Evolutionary conservation across 2,113 vertebrate genomes (phyloP).

Genomic region (Prionailurus viverrinus): DNA sequence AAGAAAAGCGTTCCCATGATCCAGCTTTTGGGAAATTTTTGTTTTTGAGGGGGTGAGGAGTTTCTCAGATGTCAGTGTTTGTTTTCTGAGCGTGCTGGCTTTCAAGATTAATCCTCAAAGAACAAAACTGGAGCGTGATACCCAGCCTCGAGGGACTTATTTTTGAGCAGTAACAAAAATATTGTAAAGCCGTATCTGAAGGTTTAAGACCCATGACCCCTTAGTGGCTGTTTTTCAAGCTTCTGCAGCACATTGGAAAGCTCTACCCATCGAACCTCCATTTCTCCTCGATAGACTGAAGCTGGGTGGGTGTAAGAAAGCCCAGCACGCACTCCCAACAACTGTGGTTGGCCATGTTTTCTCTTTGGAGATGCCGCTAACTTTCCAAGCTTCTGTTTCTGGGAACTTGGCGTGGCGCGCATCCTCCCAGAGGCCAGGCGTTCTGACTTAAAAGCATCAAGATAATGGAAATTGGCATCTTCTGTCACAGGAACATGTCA

Average conservation of each 20-base stretch:
- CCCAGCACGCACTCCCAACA: neutral
- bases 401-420: neutral
- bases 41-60: neutral
- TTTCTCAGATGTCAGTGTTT: slow-evolving; percentile 20
- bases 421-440: neutral
- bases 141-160: neutral
- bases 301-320: neutral
- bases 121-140: neutral
- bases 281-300: neutral
- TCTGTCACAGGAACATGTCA: neutral
- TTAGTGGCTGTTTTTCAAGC: neutral
- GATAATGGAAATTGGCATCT: neutral
- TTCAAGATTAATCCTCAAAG: neutral
- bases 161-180: slow-evolving; percentile 45
- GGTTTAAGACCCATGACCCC: neutral
- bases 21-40: neutral
- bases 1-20: neutral
- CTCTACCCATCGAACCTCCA: neutral
- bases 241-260: neutral
- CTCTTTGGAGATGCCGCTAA: neutral
- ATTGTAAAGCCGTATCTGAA: neutral
- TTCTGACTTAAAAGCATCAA: neutral
- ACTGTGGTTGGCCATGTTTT: neutral
- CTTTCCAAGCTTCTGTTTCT: neutral
- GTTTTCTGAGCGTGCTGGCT: neutral